Percentiles rank a stretch among this genome's conserved stretches.
phyloP scores from a whole-genome alignment of 2,888 invertebrate species.

The Noctua comes region DNA sequence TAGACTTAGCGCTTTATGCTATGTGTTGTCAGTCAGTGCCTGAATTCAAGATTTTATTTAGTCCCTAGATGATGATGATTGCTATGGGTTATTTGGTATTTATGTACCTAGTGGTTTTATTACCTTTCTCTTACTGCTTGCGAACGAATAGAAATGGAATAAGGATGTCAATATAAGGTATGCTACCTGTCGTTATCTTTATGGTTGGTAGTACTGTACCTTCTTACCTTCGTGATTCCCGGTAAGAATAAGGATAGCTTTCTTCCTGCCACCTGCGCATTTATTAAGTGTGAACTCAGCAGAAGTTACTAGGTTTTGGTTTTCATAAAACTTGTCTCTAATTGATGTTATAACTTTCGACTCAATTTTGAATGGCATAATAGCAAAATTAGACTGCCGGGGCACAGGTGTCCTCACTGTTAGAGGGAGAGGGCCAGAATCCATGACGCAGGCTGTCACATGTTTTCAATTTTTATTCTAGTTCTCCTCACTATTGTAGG shows the following conservation, averaged over 20 bases:
- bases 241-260: constrained; percentile 9
- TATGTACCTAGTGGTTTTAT: background rate
- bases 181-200: constrained; percentile 16
- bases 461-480: too few relatives aligned
- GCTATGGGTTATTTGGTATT: background rate
- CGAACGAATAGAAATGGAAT: constrained; percentile 16
- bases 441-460: background rate
- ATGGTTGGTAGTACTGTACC: constrained; percentile 21
- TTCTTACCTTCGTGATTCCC: background rate
- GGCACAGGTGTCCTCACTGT: background rate
- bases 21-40: background rate
- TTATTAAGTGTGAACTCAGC: background rate
- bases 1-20: background rate
- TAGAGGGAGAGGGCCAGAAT: background rate
- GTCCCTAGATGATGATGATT: background rate
- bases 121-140: background rate
- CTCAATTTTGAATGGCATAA: background rate
- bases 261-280: constrained; percentile 40
- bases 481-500: too few relatives aligned
- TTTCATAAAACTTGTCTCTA: background rate
- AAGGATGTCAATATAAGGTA: constrained; percentile 45
- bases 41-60: background rate
- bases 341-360: background rate
- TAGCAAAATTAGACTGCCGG: background rate
- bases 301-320: background rate